Evolutionary conservation across 2,888 invertebrate species (phyloP).

Genomic region (Coenonympha arcania): DNA sequence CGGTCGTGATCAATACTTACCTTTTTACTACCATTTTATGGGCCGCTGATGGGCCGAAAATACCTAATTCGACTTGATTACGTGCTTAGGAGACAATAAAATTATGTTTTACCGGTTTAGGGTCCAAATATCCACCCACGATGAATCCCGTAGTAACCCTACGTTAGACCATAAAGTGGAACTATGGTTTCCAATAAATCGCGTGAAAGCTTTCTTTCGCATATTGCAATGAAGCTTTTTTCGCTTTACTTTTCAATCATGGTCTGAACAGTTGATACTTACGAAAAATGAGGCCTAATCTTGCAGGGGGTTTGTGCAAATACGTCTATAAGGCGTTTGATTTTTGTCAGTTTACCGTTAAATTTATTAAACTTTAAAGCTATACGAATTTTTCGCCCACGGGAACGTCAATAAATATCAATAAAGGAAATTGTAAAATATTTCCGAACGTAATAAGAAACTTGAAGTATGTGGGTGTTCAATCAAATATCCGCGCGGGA

Average conservation of each 20-base stretch:
- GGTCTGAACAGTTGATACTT: too few species aligned
- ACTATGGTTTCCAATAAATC: neutral
- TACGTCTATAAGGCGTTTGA: too few species aligned
- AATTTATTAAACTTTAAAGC: too few species aligned
- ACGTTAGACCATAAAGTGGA: neutral
- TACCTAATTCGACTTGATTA: slow-evolving; percentile 68
- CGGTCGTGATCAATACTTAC: slow-evolving; percentile 61
- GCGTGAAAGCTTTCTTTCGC: too few species aligned
- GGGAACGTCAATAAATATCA: slow-evolving; percentile 9
- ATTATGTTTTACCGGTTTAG: slow-evolving; percentile 50
- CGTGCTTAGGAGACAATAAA: slow-evolving; percentile 62
- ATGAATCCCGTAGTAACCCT: neutral
- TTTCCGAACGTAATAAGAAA: slow-evolving; percentile 34
- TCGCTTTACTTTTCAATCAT: too few species aligned
- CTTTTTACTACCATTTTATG: slow-evolving; percentile 66
- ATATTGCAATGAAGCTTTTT: too few species aligned
- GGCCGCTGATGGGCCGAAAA: slow-evolving; percentile 59
- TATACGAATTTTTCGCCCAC: neutral
- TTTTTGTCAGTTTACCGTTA: too few species aligned
- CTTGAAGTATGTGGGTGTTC: slow-evolving; percentile 22
- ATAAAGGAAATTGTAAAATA: slow-evolving; percentile 33
- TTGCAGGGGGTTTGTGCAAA: too few species aligned
- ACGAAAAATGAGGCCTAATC: too few species aligned
- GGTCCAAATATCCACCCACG: slow-evolving; percentile 12
- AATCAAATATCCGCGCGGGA: slow-evolving; percentile 17